Percentiles rank a stretch among this genome's conserved stretches.
Evolutionary conservation across 2,797 vertebrate genomes (phyloP).

Genomic region (Manis pentadactyla): DNA sequence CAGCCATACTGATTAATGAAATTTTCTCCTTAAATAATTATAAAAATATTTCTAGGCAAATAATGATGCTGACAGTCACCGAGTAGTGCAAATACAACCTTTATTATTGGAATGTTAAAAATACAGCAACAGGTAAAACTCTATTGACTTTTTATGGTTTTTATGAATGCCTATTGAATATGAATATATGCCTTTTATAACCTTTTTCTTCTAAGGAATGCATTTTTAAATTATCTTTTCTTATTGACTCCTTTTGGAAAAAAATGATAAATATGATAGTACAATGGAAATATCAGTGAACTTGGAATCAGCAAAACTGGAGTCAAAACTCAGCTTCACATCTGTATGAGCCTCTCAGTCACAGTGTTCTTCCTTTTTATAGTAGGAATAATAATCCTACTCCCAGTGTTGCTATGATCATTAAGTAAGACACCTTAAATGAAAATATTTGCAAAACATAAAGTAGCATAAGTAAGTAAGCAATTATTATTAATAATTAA

Average conservation of each 20-base stretch:
- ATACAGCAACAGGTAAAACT: not conserved
- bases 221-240: not conserved
- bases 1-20: not conserved
- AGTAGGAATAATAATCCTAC: not conserved
- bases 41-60: not conserved
- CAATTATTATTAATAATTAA: slow-evolving; percentile 43
- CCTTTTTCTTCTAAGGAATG: not conserved
- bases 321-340: not conserved
- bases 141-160: not conserved
- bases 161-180: not conserved
- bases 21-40: slow-evolving; percentile 21
- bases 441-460: slow-evolving; percentile 41
- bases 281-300: not conserved
- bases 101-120: not conserved
- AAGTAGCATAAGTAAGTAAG: not conserved
- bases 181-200: not conserved
- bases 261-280: not conserved
- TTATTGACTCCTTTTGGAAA: not conserved
- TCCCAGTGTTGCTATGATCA: not conserved
- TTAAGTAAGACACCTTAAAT: not conserved
- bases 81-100: not conserved
- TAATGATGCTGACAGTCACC: not conserved
- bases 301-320: not conserved
- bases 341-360: not conserved
- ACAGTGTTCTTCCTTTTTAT: not conserved